Evolutionary conservation across 2,113 vertebrate species (phyloP).

Genomic region (Arvicanthis niloticus): DNA sequence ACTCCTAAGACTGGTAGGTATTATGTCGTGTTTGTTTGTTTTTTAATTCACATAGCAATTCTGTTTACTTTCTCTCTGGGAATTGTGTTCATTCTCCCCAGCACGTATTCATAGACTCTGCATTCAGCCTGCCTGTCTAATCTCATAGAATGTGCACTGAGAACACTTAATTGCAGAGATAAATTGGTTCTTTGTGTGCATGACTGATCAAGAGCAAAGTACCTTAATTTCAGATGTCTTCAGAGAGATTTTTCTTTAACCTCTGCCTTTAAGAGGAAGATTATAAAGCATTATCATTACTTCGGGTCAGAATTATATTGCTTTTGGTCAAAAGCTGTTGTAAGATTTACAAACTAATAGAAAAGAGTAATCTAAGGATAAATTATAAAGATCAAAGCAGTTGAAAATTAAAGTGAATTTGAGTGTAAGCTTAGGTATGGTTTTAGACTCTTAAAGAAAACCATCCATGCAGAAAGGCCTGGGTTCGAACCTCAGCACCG

Average conservation of each 20-base stretch:
- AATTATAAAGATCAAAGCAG: conserved; percentile 83
- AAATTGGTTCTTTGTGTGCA: conserved; percentile 90
- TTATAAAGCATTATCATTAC: conserved; percentile 88
- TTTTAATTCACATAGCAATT: conserved; percentile 41
- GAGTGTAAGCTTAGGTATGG: conserved; percentile 71
- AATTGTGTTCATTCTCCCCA: conserved; percentile 36
- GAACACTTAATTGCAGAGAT: conserved; percentile 90
- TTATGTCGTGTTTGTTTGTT: background rate
- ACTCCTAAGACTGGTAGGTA: background rate
- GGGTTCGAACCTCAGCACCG: background rate
- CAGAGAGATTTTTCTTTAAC: conserved; percentile 90
- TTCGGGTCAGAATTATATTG: conserved; percentile 83
- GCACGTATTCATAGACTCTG: conserved; percentile 65
- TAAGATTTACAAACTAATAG: conserved; percentile 79
- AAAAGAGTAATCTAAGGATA: conserved; percentile 82
- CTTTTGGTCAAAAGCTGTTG: conserved; percentile 78
- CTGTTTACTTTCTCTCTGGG: conserved; percentile 60
- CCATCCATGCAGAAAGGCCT: conserved; percentile 6
- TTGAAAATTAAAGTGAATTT: conserved; percentile 81
- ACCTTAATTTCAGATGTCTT: conserved; percentile 90
- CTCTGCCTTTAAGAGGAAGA: conserved; percentile 88
- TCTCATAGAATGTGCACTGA: conserved; percentile 89
- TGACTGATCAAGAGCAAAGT: conserved; percentile 91
- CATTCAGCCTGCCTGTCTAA: conserved; percentile 85
- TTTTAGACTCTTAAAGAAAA: conserved; percentile 75